These are phyloP conservation scores for Psittacula derbiana DNA, from an alignment of 2,797 vertebrate genomes.

Conservation along the genomic window DNA sequence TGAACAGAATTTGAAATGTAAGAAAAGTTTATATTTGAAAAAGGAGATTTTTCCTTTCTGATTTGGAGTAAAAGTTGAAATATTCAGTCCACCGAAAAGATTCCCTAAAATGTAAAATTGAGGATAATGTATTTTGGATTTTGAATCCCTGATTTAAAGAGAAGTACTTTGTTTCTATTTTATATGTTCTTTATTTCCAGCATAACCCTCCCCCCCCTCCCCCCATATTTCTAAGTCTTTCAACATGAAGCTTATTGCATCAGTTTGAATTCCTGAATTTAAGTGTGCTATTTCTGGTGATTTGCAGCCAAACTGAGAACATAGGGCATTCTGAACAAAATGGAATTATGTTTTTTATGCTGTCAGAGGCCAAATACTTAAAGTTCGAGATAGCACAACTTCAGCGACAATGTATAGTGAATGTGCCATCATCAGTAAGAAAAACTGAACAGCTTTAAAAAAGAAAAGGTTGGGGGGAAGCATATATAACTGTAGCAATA, in stretches of 20 bases:
- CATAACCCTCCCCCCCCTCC: too few relatives aligned
- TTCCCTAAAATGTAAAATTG: neutral
- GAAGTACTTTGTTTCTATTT: neutral
- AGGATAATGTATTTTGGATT: neutral
- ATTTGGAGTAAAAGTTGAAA: neutral
- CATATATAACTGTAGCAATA: neutral
- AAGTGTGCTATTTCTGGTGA: neutral
- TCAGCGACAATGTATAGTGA: neutral
- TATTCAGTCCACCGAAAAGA: neutral
- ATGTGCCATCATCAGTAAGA: neutral
- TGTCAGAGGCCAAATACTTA: neutral
- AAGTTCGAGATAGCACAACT: neutral
- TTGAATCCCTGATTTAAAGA: neutral
- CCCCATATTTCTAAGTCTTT: neutral
- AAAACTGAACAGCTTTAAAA: neutral
- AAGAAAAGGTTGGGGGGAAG: accelerated
- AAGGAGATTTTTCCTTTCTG: accelerated
- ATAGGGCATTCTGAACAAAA: neutral
- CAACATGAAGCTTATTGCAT: neutral
- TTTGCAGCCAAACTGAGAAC: neutral
- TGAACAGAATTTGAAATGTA: neutral
- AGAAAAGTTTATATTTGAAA: neutral
- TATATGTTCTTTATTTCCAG: neutral
- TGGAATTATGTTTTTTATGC: neutral
- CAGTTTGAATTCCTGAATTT: neutral